Conservation (phyloP, 2,113 vertebrate genomes). For the Phylloscopus trochilus region DNA sequence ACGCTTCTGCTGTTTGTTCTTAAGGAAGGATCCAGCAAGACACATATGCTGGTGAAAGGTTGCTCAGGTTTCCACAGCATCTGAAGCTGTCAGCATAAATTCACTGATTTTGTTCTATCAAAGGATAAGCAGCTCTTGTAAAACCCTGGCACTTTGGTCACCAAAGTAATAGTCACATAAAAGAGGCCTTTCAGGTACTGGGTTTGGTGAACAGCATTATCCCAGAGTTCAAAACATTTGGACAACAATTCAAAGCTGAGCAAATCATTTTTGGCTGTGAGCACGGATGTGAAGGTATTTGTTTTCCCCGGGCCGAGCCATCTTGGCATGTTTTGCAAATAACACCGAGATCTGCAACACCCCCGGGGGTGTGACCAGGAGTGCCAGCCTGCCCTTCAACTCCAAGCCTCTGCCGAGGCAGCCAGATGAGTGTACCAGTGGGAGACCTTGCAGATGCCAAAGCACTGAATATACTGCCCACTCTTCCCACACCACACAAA, state of each 20-base stretch:
- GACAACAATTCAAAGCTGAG: constrained; percentile 25
- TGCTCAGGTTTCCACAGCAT: constrained; percentile 50
- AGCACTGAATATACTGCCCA: background rate
- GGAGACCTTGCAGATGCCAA: background rate
- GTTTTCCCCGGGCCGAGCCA: background rate
- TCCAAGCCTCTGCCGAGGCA: rapidly evolving
- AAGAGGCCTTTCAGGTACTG: constrained; percentile 35
- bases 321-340: background rate
- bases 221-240: constrained; percentile 35
- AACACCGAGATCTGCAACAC: background rate
- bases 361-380: background rate
- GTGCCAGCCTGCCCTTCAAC: rapidly evolving
- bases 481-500: rapidly evolving
- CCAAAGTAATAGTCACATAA: constrained; percentile 46
- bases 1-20: constrained; percentile 34
- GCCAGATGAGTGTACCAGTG: rapidly evolving
- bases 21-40: constrained; percentile 31
- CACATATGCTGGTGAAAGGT: constrained; percentile 15
- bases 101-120: constrained; percentile 60
- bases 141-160: constrained; percentile 44
- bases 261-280: constrained; percentile 4
- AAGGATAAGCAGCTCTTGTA: constrained; percentile 47
- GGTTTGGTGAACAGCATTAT: constrained; percentile 26
- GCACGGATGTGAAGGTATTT: background rate
- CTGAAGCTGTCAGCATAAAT: constrained; percentile 55